phyloP scores from a whole-genome alignment of 2,113 vertebrate species.

The Podarcis cretensis region DNA sequence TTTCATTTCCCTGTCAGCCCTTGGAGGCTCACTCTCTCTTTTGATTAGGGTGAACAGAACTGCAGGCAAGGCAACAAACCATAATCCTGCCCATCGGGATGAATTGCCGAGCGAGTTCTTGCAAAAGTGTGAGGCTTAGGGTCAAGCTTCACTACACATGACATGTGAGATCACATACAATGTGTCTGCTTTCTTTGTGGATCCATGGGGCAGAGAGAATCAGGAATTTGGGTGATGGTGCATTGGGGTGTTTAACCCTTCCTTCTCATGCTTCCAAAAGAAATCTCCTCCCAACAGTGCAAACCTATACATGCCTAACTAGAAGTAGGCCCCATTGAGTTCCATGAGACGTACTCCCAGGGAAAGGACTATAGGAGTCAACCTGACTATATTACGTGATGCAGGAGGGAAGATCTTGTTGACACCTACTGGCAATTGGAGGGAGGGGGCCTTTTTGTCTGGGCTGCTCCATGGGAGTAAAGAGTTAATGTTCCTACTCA shows the following conservation, averaged over 20 bases:
- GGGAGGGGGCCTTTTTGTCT: background rate
- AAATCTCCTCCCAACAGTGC: no score
- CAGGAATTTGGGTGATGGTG: no score
- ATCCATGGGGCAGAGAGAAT: background rate
- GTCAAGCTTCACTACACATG: background rate
- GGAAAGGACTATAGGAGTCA: no score
- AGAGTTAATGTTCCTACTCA: background rate
- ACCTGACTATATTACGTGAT: no score
- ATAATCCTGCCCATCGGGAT: background rate
- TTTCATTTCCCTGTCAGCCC: constrained; percentile 16
- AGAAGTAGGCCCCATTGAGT: no score
- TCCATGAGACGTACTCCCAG: no score
- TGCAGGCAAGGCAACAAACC: background rate
- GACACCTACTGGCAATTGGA: background rate
- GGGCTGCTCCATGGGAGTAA: no score
- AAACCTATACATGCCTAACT: no score
- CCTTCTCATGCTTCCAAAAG: background rate
- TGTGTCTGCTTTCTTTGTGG: background rate
- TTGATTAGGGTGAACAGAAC: background rate
- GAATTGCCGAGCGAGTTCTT: background rate
- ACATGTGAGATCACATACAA: no score
- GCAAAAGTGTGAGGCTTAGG: no score
- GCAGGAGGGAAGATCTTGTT: background rate
- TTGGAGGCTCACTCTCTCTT: background rate
- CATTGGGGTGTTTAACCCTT: background rate